These are phyloP conservation scores for Falco columbarius DNA, from an alignment of 2,797 vertebrate species.

Conservation along the genomic window DNA sequence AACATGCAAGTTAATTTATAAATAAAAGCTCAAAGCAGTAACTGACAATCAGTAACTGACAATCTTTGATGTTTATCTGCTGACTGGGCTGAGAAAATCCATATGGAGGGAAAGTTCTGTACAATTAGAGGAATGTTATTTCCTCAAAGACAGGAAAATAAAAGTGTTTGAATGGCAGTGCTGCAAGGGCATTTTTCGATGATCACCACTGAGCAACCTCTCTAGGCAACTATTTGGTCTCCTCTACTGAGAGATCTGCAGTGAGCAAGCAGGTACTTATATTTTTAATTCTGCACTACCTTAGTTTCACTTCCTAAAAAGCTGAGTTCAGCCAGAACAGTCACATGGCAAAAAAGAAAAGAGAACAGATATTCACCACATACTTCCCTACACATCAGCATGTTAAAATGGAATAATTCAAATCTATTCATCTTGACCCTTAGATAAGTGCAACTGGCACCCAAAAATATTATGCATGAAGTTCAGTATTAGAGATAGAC, in stretches of 20 bases:
- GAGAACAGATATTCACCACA: background rate
- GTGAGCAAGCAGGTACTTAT: background rate
- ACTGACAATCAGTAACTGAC: background rate
- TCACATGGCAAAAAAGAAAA: background rate
- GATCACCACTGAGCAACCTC: background rate
- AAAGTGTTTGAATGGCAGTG: background rate
- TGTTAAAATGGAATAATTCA: background rate
- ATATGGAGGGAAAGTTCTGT: background rate
- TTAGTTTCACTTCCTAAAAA: background rate
- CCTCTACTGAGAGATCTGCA: background rate
- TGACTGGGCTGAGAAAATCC: background rate
- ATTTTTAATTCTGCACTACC: background rate
- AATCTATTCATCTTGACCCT: background rate
- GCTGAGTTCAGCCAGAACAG: background rate
- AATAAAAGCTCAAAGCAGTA: background rate
- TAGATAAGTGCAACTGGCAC: background rate
- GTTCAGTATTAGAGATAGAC: background rate
- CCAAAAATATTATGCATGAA: background rate
- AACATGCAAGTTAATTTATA: background rate
- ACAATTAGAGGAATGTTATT: background rate
- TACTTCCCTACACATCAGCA: background rate
- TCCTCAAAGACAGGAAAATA: background rate
- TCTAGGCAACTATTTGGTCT: background rate
- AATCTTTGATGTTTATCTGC: background rate
- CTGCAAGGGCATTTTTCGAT: background rate